Evolutionary conservation across 2,113 vertebrate genomes (phyloP), one percentile per base, ranked within the genome.

Genomic region (Phrynocephalus versicolor): DNA sequence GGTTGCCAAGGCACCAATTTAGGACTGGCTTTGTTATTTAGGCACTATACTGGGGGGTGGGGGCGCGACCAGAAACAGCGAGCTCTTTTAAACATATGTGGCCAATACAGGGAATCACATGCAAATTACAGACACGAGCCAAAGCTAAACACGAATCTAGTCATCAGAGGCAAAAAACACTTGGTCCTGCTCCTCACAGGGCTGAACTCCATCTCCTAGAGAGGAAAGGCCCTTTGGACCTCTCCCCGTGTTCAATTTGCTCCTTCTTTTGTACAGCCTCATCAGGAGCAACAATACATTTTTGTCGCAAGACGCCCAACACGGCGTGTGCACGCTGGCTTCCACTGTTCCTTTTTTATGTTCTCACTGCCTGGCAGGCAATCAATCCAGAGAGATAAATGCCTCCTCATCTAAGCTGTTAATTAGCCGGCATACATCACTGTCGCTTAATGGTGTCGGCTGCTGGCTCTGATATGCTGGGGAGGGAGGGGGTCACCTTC

Each of bases 401-500:
- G 72, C 35, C 82, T 82, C 65, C 33, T 35, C 37, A 13, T 41
- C 72, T n/a, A 76, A 77, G 51, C 45, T 70, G 62, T 67, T 58
- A 70, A 87, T 87, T 82, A 87, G 35, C 27, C 33, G 16, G 60
- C 51, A 81, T 76, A 57, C 65, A 87, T 82, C 71, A 69, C 71
- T 81, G 79, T 41, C 27, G 4, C 33, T 51, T 65, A 86, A 81
- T 57, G 65, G 65, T 33, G 75, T 71, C 30, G 27, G 65, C 64
- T 78, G 62, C 51, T 84, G 83, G 51, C 51, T 79, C 33, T 27
- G 33, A 79, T 65, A 71, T 60, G 51, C 51, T 41, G 27, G 75
- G n/a, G n/a, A n/a, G n/a, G n/a, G n/a, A n/a, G n/a, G n/a, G n/a
- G 83, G 65, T 79, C 64, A 78, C 65, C 83, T 85, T 79, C 65